Evolutionary conservation across 2,113 vertebrate species (phyloP).

Genomic region (Oplegnathus fasciatus): DNA sequence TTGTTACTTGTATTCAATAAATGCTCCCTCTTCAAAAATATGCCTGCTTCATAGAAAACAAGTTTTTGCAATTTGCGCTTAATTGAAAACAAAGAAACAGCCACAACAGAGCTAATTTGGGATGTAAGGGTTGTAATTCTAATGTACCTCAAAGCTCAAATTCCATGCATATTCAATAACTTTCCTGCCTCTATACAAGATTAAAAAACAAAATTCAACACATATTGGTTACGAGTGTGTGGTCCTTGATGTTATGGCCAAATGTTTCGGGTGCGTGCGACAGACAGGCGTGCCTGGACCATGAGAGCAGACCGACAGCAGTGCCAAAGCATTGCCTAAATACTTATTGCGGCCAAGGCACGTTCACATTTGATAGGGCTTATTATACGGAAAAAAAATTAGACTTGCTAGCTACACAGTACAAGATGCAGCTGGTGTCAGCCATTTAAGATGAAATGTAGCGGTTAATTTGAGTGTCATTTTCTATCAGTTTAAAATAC

Average conservation of each 20-base stretch:
- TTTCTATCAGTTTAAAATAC: constrained; percentile 32
- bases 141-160: constrained; percentile 40
- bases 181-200: constrained; percentile 19
- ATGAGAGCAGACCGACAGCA: constrained; percentile 23
- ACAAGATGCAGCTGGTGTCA: constrained; percentile 44
- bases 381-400: constrained; percentile 32
- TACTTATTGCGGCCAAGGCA: constrained; percentile 44
- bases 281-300: constrained; percentile 34
- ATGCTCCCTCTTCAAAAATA: constrained; percentile 18
- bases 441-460: constrained; percentile 48
- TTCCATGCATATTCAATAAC: constrained; percentile 40
- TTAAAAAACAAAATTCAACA: constrained; percentile 34
- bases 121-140: constrained; percentile 40
- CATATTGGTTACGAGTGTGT: constrained; percentile 52
- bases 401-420: constrained; percentile 21
- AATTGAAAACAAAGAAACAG: constrained; percentile 37
- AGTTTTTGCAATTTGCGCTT: constrained; percentile 37
- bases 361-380: constrained; percentile 46
- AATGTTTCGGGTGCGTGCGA: constrained; percentile 42
- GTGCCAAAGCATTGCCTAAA: constrained; percentile 35
- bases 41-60: constrained; percentile 26
- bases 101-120: constrained; percentile 28
- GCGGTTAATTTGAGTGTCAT: constrained; percentile 29
- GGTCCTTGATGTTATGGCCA: constrained; percentile 44
- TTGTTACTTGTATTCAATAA: constrained; percentile 14